Conservation (phyloP, 2,888 invertebrate genomes). For the Athetis lepigone region DNA sequence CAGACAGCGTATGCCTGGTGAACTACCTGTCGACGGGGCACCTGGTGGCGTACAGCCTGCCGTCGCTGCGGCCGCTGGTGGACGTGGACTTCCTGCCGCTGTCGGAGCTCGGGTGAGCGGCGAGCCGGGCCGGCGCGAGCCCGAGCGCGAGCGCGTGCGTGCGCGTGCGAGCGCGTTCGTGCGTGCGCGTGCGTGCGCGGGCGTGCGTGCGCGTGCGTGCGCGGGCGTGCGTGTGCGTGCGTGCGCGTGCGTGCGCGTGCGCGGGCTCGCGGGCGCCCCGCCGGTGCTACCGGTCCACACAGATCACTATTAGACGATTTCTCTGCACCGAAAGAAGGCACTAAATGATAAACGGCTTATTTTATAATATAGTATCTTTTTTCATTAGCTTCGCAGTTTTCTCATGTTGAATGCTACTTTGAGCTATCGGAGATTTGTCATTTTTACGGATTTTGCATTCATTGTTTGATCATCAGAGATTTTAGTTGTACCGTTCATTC, state of each 20-base stretch:
- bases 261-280: constrained; percentile 17
- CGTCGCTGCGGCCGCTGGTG: constrained; percentile 97
- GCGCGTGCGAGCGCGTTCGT: constrained; percentile 74
- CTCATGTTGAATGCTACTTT: constrained; percentile 81
- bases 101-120: constrained; percentile 96
- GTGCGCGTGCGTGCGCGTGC: constrained; percentile 5
- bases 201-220: not conserved
- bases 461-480: constrained; percentile 73
- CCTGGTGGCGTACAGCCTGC: constrained; percentile 98
- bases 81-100: constrained; percentile 98
- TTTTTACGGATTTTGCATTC: constrained; percentile 68
- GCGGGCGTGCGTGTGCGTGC: too few species aligned
- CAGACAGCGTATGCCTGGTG: constrained; percentile 98
- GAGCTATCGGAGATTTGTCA: constrained; percentile 62
- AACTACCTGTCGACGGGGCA: constrained; percentile 98
- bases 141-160: constrained; percentile 86
- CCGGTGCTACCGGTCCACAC: constrained; percentile 70
- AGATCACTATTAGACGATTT: constrained; percentile 79
- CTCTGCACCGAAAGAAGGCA: constrained; percentile 86
- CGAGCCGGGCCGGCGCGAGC: constrained; percentile 3
- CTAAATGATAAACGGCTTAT: constrained; percentile 89
- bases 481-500: constrained; percentile 73
- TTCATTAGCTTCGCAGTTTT: constrained; percentile 81
- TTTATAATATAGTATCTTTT: constrained; percentile 68
- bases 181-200: constrained; percentile 6